Evolutionary conservation across 2,888 invertebrate species (phyloP), one percentile per base, ranked within the genome.

Genomic region (Morpho helenor): DNA sequence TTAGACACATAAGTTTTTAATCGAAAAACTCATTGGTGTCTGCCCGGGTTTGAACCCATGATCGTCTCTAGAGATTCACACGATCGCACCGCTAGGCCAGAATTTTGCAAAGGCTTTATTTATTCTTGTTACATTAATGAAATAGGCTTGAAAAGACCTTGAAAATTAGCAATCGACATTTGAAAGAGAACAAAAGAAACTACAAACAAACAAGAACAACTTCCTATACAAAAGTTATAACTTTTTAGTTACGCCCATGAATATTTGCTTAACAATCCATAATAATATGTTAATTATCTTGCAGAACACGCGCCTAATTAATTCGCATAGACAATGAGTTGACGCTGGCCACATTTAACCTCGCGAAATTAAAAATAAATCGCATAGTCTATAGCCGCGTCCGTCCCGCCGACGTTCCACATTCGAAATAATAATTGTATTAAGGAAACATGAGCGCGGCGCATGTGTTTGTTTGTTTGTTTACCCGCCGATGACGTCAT

Each of bases 401-500:
- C 84, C 78, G 80, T 69, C 71, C 76, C 76, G 72, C 70, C 73
- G 73, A 77, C 84, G 87, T 78, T 87, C 86, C 79, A 86, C 87
- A 87, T 89, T 87, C 87, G 85, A 89, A 89, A 88, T 89, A 90
- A 89, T 89, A 90, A 89, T 89, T 89, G 90, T 89, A 90, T 89
- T 89, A 89, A 89, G 88, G 89, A 89, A 89, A 89, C 89, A 91
- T 90, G 89, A 90, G 87, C 89, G 87, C 80, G 79, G 87, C 90
- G 91, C 88, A 89, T 90, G 91, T 91, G 90, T 91, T 91, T 91
- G 91, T 91, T 91, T 91, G 91, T 91, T 91, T 91, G 91, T 91
- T 91, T 91, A 91, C 88, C 82, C 82, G 82, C 75, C 82, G 84
- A 78, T 91, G 91, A 91, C 91, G 91, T 91, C 91, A 91, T 87